Conservation (phyloP, 2,888 invertebrate genomes). For the Ephialtes manifestator region DNA sequence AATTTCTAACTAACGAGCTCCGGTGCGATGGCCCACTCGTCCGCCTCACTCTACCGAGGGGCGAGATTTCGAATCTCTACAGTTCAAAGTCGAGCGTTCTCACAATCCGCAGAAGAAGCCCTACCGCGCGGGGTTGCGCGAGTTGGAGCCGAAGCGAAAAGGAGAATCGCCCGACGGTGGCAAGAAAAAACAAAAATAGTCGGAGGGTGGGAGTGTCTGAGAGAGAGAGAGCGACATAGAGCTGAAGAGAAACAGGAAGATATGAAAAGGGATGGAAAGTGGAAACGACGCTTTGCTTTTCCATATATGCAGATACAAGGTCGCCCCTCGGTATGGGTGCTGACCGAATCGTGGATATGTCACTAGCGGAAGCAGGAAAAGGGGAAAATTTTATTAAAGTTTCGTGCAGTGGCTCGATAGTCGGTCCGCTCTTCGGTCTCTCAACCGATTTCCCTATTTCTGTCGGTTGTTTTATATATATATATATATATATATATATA, state of each 20-base stretch:
- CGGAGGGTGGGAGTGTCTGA: background rate
- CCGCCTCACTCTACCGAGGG: constrained; percentile 33
- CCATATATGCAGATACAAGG: background rate
- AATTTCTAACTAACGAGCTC: constrained; percentile 71
- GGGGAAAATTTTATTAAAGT: constrained; percentile 73
- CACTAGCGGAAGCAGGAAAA: constrained; percentile 20
- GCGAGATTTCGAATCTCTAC: constrained; percentile 58
- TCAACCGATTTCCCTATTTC: constrained; percentile 1
- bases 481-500: too few species aligned
- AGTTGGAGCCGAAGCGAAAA: constrained; percentile 3
- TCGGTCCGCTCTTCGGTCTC: constrained; percentile 16
- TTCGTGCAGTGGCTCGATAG: constrained; percentile 61
- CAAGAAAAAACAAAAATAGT: constrained; percentile 6
- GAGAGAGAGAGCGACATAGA: background rate
- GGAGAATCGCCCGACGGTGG: background rate
- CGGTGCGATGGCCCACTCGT: constrained; percentile 36
- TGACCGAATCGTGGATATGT: constrained; percentile 18
- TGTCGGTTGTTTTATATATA: background rate
- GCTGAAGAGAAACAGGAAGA: background rate
- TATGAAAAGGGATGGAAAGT: constrained; percentile 27
- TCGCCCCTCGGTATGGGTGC: constrained; percentile 16
- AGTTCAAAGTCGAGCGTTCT: constrained; percentile 47
- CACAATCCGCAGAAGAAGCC: background rate
- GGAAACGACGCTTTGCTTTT: constrained; percentile 34
- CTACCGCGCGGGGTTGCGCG: background rate